phyloP scores from a whole-genome alignment of 23 tunicate species.

The Trididemnum clinides region DNA sequence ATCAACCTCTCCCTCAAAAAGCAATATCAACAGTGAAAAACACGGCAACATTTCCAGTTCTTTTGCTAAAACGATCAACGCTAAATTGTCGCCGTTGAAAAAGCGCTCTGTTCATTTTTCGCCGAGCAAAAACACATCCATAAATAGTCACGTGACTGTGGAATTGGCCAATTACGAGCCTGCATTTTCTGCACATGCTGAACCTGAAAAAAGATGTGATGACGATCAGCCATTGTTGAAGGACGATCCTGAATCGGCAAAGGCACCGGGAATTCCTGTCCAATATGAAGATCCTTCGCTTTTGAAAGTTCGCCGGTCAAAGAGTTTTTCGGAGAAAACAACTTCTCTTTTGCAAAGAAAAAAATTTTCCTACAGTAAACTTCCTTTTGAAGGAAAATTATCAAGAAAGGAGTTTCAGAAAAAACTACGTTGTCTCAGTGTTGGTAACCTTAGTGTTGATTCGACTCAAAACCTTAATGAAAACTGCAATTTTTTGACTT shows the following conservation, averaged over 20 bases:
- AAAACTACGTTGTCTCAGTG: background rate
- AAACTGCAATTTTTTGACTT: no score
- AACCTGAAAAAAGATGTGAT: background rate
- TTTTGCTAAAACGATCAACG: background rate
- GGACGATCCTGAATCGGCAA: background rate
- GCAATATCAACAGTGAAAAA: background rate
- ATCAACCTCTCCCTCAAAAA: no score
- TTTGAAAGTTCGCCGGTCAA: background rate
- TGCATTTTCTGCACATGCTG: background rate
- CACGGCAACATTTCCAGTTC: background rate
- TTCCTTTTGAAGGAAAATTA: background rate
- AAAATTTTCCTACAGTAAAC: background rate
- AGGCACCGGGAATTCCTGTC: background rate
- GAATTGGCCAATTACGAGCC: background rate
- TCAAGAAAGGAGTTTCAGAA: background rate
- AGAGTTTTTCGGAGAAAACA: slow-evolving; percentile 41
- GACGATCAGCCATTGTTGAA: background rate
- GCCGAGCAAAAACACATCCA: background rate
- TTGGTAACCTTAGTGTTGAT: background rate
- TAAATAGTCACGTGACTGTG: slow-evolving; percentile 17
- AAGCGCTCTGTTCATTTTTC: background rate
- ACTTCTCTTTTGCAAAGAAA: background rate
- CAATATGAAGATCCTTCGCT: background rate
- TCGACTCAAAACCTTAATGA: no score
- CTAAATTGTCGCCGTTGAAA: background rate